These are phyloP conservation scores for Lonchura striata DNA, from an alignment of 2,113 vertebrate species.

Conservation along the genomic window DNA sequence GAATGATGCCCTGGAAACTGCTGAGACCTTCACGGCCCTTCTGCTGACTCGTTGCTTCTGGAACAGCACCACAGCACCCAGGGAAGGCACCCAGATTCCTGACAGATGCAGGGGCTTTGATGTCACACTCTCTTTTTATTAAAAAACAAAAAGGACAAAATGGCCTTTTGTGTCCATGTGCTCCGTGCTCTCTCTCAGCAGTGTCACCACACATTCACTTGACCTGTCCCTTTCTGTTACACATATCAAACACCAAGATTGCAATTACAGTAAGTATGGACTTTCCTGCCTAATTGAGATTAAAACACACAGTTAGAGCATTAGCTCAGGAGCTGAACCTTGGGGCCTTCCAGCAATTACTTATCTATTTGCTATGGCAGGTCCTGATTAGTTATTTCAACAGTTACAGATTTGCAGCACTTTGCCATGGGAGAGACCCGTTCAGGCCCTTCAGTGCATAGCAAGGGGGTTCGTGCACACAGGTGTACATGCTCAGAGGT, in stretches of 20 bases:
- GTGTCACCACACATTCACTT: not conserved
- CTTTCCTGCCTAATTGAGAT: constrained; percentile 13
- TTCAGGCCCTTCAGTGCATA: not conserved
- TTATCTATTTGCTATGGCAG: not conserved
- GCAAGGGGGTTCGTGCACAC: too few species aligned
- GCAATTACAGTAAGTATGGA: not conserved
- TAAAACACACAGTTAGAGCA: not conserved
- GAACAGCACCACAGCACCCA: accelerated
- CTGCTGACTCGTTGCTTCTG: not conserved
- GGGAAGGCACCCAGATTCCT: not conserved
- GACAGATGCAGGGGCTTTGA: not conserved
- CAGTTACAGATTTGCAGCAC: not conserved
- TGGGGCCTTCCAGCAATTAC: not conserved
- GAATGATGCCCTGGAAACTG: not conserved
- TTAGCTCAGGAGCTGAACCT: not conserved
- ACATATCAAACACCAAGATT: not conserved
- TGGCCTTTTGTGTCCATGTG: not conserved
- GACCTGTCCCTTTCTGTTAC: not conserved
- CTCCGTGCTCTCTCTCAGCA: not conserved
- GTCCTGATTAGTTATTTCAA: not conserved
- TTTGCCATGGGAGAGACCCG: not conserved
- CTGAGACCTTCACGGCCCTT: not conserved
- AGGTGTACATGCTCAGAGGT: accelerated
- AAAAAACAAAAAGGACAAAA: not conserved
- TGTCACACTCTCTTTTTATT: not conserved